A percentile compares a stretch with the other conserved stretches of the same genome.
Conservation (phyloP, 2,113 vertebrate genomes). For the Hucho hucho region DNA sequence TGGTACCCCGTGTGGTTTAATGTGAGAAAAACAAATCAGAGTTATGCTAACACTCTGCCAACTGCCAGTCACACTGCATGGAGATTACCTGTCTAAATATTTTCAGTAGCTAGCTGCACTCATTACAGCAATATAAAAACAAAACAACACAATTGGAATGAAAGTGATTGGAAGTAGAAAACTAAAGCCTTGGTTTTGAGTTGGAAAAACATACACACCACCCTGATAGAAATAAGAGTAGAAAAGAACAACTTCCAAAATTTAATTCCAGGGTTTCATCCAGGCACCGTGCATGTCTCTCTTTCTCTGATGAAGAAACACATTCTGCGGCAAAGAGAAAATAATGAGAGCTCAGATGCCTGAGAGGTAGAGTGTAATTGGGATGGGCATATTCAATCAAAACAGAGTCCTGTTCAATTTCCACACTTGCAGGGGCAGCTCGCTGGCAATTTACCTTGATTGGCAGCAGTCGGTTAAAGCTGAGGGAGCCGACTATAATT, state of each 20-base stretch:
- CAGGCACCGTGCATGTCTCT: conserved; percentile 43
- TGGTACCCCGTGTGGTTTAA: no score
- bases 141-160: no score
- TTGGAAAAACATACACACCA: no score
- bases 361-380: conserved; percentile 65
- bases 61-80: no score
- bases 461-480: conserved; percentile 48
- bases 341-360: conserved; percentile 62
- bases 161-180: no score
- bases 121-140: no score
- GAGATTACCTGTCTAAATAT: no score
- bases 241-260: conserved; percentile 11
- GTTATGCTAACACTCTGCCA: no score
- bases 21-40: no score
- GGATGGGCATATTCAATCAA: conserved; percentile 72
- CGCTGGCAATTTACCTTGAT: conserved; percentile 60
- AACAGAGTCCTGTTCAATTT: conserved; percentile 66
- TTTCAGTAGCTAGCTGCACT: no score
- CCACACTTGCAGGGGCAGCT: conserved; percentile 32
- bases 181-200: no score
- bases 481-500: conserved; percentile 20
- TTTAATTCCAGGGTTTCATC: conserved; percentile 54
- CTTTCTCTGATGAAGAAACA: conserved; percentile 55
- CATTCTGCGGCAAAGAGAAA: conserved; percentile 52
- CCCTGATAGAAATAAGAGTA: neutral